Evolutionary conservation across 2,113 vertebrate genomes (phyloP), one percentile per base, ranked within the genome.

Genomic region (Thamnaconus septentrionalis): DNA sequence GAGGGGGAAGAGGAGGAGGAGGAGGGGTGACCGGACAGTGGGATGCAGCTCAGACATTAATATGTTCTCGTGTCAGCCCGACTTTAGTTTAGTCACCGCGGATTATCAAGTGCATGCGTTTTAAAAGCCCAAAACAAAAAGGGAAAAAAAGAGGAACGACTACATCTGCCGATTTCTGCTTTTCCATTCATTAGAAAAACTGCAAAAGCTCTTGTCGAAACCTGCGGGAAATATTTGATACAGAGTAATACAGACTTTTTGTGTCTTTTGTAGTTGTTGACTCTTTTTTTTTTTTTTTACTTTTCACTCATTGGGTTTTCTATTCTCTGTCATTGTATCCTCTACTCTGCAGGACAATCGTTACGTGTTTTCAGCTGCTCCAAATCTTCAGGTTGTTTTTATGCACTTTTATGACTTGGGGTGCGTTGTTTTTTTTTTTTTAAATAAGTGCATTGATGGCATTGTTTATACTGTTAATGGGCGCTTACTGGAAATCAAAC

Each of bases 371-470:
- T 83, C 53, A 75, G 72, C 80, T 76, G 79, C 73, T 63, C 50
- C 65, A 43, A 88, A 75, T 62, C 81, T 86, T 87, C 88, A 89
- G 89, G 88, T 84, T 87, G 79, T 74, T 87, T 82, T 88, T 86
- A 87, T 90, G 87, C 87, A 90, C 87, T 64, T 87, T 80, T 88
- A 31, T 31, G 18, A 31, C 18, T 31, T 31, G 1, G 18, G 18
- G 18, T 31, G 18, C 18, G 18, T 48, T 48, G 7, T 48, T 1
- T 4, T 4, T 4, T 48, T 48, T 8, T 50, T 50, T 89, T 59
- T 75, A 76, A 70, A n/a, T 50, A 9, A 48, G 49, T 76, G 18
- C 46, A 42, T 45, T 45, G n/a, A 52, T 42, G 5, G 42, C 53
- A 46, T 57, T 60, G 40, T 79, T 64, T 45, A 73, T 64, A 41